These are phyloP conservation scores for Alloplasta piceator DNA, from an alignment of 2,888 invertebrate genomes.

Conservation along the genomic window DNA sequence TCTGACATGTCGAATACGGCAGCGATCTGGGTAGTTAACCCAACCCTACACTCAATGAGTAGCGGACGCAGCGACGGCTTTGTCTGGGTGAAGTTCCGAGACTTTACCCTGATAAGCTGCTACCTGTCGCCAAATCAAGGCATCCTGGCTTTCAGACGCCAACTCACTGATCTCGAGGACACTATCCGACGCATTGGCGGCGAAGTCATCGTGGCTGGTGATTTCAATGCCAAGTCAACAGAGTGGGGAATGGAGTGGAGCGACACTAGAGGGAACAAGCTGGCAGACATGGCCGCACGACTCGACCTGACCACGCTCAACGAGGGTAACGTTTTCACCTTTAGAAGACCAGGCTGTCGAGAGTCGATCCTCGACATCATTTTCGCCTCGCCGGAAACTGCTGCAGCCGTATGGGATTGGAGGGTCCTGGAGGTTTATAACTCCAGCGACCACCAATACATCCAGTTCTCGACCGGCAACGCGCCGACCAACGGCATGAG, in stretches of 20 bases:
- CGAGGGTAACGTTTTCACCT: slow-evolving; percentile 26
- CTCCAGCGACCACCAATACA: slow-evolving; percentile 49
- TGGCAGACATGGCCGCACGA: slow-evolving; percentile 44
- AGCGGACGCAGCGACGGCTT: slow-evolving; percentile 44
- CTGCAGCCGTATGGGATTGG: slow-evolving; percentile 23
- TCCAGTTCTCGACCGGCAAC: slow-evolving; percentile 21
- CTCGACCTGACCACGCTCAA: slow-evolving; percentile 37
- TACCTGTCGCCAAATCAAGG: slow-evolving; percentile 56
- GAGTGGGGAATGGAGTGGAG: slow-evolving; percentile 60
- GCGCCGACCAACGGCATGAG: slow-evolving; percentile 17
- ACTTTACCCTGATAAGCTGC: slow-evolving; percentile 50
- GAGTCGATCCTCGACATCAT: slow-evolving; percentile 49
- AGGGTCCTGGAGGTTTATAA: slow-evolving; percentile 37
- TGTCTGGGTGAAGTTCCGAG: slow-evolving; percentile 41
- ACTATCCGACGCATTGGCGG: slow-evolving; percentile 33
- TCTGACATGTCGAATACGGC: slow-evolving; percentile 37
- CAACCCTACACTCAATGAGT: neutral
- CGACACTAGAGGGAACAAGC: slow-evolving; percentile 31
- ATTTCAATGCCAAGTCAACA: slow-evolving; percentile 58
- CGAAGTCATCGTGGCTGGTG: slow-evolving; percentile 61
- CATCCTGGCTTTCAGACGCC: slow-evolving; percentile 24
- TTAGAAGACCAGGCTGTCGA: slow-evolving; percentile 47
- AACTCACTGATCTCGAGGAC: slow-evolving; percentile 46
- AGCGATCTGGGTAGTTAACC: slow-evolving; percentile 38
- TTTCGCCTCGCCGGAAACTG: slow-evolving; percentile 19